These are phyloP conservation scores for Apamea crenata DNA, from an alignment of 2,888 invertebrate genomes.

Conservation along the genomic window DNA sequence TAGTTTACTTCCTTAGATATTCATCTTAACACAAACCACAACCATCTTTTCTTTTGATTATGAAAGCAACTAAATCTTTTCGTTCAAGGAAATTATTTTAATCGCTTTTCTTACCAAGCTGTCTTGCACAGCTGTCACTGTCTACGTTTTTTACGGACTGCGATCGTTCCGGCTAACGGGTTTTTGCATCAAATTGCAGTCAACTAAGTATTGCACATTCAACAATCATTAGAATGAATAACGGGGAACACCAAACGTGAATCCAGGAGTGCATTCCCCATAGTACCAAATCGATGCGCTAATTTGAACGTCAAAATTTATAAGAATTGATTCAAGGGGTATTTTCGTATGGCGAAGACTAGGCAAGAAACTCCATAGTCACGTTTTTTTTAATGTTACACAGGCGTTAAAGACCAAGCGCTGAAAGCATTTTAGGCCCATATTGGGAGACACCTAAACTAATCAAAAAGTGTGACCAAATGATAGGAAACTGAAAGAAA, in stretches of 20 bases:
- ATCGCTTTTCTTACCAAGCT: neutral
- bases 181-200: neutral
- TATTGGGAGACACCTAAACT: neutral
- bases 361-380: no score
- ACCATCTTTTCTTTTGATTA: neutral
- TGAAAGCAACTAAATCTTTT: neutral
- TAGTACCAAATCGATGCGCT: neutral
- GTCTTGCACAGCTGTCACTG: conserved; percentile 1
- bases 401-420: neutral
- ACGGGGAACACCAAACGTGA: neutral
- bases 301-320: neutral
- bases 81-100: neutral
- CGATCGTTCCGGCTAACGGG: neutral
- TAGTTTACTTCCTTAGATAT: neutral
- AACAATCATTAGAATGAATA: no score
- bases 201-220: neutral
- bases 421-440: neutral
- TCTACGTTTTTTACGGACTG: neutral
- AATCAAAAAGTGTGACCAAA: no score
- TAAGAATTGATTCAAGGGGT: neutral
- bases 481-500: neutral
- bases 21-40: neutral
- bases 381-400: neutral
- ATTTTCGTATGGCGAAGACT: neutral
- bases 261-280: neutral